A percentile compares a stretch with the other conserved stretches of the same genome.
Evolutionary conservation across 2,113 vertebrate genomes (phyloP).

Genomic region (Rhegmatorhina hoffmannsi): DNA sequence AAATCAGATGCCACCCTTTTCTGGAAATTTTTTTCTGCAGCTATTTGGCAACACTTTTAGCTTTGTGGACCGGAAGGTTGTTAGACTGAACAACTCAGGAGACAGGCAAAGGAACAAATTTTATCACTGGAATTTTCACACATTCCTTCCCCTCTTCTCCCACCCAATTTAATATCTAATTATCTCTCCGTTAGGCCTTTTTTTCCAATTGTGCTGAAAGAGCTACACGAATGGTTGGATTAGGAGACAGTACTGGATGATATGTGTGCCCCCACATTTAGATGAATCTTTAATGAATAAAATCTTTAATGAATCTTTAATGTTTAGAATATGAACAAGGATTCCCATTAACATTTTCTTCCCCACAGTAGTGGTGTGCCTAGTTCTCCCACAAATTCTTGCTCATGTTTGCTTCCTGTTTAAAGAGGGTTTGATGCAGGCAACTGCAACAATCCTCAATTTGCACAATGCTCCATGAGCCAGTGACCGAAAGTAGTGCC

Average conservation of each 20-base stretch:
- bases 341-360: background rate
- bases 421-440: background rate
- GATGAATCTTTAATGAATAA: background rate
- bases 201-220: background rate
- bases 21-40: constrained; percentile 59
- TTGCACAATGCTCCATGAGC: background rate
- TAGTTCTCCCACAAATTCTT: background rate
- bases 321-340: background rate
- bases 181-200: background rate
- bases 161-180: background rate
- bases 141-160: background rate
- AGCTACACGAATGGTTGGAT: background rate
- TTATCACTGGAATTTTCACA: background rate
- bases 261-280: background rate
- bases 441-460: background rate
- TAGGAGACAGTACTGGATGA: background rate
- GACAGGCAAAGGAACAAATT: constrained; percentile 13
- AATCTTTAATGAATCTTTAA: background rate
- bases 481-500: background rate
- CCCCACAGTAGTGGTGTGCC: background rate
- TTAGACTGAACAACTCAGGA: constrained; percentile 28
- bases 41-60: constrained; percentile 28
- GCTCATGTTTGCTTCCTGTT: background rate
- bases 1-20: constrained; percentile 62
- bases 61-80: constrained; percentile 33